Conservation (phyloP, 2,888 invertebrate species). For the Venustoraphidia nigricollis region DNA sequence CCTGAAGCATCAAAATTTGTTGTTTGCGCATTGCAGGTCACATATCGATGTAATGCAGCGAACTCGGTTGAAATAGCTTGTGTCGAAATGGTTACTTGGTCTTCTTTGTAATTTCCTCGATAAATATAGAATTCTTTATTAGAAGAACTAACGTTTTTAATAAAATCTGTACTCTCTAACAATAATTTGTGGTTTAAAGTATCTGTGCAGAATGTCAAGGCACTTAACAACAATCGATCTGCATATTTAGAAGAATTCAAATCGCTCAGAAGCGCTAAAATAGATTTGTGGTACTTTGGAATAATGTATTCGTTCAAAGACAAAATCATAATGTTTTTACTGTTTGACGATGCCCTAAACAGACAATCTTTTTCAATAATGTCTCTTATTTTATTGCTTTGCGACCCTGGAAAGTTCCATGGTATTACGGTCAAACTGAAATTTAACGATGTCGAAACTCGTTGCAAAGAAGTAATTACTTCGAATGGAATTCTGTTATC, state of each 20-base stretch:
- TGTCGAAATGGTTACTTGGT: constrained; percentile 10
- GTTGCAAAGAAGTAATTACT: constrained; percentile 26
- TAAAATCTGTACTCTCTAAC: neutral
- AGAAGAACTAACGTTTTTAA: neutral
- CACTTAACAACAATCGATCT: constrained; percentile 18
- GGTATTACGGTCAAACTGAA: constrained; percentile 39
- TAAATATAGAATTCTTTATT: neutral
- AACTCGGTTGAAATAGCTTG: constrained; percentile 17
- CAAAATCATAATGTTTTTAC: constrained; percentile 36
- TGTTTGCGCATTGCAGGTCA: constrained; percentile 17
- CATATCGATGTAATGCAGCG: constrained; percentile 23
- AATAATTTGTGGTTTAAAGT: neutral
- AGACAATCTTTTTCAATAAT: constrained; percentile 50
- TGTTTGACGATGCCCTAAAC: constrained; percentile 35
- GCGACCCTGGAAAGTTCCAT: constrained; percentile 48
- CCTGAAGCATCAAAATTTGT: constrained; percentile 1
- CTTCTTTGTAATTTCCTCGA: neutral
- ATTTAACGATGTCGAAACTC: constrained; percentile 23
- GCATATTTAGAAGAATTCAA: constrained; percentile 28
- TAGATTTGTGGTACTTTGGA: constrained; percentile 37
- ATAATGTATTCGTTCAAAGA: constrained; percentile 52
- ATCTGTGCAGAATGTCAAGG: constrained; percentile 23
- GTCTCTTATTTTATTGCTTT: constrained; percentile 26
- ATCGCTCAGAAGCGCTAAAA: constrained; percentile 36
- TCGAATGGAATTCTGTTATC: constrained; percentile 34